Evolutionary conservation across 2,888 invertebrate species (phyloP).

Genomic region (Sarcophaga variegata): DNA sequence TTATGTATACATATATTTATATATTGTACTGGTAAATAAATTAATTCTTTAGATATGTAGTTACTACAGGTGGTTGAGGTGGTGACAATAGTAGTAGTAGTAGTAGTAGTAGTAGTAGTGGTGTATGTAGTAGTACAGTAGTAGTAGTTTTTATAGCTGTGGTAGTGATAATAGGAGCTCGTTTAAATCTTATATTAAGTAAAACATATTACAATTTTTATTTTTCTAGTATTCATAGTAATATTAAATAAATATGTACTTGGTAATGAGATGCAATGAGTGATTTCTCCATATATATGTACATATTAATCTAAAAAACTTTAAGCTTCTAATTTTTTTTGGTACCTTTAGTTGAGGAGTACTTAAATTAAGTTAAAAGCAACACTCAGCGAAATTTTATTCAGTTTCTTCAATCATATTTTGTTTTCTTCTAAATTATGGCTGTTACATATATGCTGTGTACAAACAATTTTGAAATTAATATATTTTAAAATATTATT

Average conservation of each 20-base stretch:
- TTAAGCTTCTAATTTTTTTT: slow-evolving; percentile 17
- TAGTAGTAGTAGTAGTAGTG: slow-evolving; percentile 39
- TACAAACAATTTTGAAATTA: no score
- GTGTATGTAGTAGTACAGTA: slow-evolving; percentile 49
- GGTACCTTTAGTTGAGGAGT: neutral
- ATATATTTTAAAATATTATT: no score
- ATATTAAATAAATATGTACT: slow-evolving; percentile 29
- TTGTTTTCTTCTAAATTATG: no score
- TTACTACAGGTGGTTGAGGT: slow-evolving; percentile 63
- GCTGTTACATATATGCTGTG: no score
- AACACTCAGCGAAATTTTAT: slow-evolving; percentile 40
- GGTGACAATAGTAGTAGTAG: slow-evolving; percentile 34
- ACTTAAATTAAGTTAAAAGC: slow-evolving; percentile 3
- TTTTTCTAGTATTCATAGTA: slow-evolving; percentile 25
- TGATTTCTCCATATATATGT: slow-evolving; percentile 38
- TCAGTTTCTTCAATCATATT: neutral
- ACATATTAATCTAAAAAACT: neutral
- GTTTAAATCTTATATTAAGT: slow-evolving; percentile 36
- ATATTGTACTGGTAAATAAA: neutral
- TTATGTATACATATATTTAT: no score
- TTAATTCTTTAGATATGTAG: slow-evolving; percentile 42
- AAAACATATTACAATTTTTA: slow-evolving; percentile 59
- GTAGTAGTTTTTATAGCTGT: slow-evolving; percentile 50
- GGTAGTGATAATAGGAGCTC: slow-evolving; percentile 56
- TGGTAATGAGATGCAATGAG: slow-evolving; percentile 53